Conservation (phyloP, 2,888 invertebrate species). For the Lycophotia porphyrea region DNA sequence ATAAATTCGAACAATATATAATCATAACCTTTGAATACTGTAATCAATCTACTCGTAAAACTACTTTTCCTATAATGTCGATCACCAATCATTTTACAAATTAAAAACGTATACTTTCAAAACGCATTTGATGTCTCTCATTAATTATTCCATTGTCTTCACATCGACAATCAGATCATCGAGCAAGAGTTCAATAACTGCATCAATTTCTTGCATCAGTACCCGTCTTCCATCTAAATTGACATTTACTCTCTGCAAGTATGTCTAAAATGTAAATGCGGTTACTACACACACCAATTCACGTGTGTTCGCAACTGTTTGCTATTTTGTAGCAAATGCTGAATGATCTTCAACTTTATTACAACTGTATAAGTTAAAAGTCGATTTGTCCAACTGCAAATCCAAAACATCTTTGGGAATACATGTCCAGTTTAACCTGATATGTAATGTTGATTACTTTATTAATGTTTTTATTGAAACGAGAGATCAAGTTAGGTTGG, state of each 20-base stretch:
- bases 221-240: conserved; percentile 87
- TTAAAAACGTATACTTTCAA: conserved; percentile 65
- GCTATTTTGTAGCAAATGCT: conserved; percentile 52
- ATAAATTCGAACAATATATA: conserved; percentile 52
- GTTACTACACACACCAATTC: conserved; percentile 86
- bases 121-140: conserved; percentile 67
- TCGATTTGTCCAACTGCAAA: conserved; percentile 64
- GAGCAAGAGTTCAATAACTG: conserved; percentile 85
- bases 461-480: conserved; percentile 87
- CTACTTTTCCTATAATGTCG: conserved; percentile 56
- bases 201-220: conserved; percentile 86
- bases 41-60: conserved; percentile 64
- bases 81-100: conserved; percentile 66
- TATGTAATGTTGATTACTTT: conserved; percentile 84
- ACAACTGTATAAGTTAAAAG: conserved; percentile 67
- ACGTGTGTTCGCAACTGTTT: conserved; percentile 70
- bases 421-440: conserved; percentile 82
- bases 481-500: conserved; percentile 81
- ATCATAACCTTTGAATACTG: conserved; percentile 55
- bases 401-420: conserved; percentile 71
- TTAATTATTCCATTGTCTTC: conserved; percentile 77
- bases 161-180: conserved; percentile 83
- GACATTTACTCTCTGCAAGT: conserved; percentile 88
- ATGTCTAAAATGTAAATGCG: conserved; percentile 89
- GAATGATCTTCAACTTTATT: conserved; percentile 72